These are phyloP conservation scores for Bursaphelenchus okinawaensis DNA, from an alignment of 2,888 invertebrate species.

Conservation along the genomic window DNA sequence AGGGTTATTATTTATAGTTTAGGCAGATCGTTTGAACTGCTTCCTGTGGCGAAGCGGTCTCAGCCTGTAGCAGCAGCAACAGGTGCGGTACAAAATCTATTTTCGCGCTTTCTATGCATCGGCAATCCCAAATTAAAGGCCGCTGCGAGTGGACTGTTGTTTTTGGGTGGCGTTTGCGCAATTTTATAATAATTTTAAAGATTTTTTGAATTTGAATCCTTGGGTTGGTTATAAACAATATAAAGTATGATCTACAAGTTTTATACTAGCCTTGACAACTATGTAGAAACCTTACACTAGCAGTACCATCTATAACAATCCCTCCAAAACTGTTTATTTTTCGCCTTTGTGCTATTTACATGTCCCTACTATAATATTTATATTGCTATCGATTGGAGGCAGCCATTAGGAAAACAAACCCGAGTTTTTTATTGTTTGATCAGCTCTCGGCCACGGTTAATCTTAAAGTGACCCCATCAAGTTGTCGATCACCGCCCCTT, in stretches of 20 bases:
- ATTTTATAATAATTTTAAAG: not conserved
- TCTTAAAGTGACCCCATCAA: constrained; percentile 1
- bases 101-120: not conserved
- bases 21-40: too few relatives aligned
- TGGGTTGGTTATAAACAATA: too few relatives aligned
- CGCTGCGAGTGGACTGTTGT: not conserved
- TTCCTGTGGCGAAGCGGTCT: too few relatives aligned
- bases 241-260: too few relatives aligned
- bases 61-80: not conserved
- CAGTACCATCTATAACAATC: too few relatives aligned
- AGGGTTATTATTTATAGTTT: not conserved
- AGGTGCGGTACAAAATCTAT: not conserved
- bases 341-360: too few relatives aligned
- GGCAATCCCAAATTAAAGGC: constrained; percentile 1
- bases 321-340: too few relatives aligned
- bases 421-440: constrained; percentile 4
- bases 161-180: not conserved
- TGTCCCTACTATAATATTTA: too few relatives aligned
- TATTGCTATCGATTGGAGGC: not conserved
- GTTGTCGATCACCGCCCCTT: not conserved
- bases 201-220: too few relatives aligned
- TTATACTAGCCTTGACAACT: too few relatives aligned
- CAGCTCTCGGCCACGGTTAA: not conserved
- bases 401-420: not conserved
- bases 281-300: too few relatives aligned